Conservation (phyloP, 2,113 vertebrate genomes). For the Dinomys branickii region DNA sequence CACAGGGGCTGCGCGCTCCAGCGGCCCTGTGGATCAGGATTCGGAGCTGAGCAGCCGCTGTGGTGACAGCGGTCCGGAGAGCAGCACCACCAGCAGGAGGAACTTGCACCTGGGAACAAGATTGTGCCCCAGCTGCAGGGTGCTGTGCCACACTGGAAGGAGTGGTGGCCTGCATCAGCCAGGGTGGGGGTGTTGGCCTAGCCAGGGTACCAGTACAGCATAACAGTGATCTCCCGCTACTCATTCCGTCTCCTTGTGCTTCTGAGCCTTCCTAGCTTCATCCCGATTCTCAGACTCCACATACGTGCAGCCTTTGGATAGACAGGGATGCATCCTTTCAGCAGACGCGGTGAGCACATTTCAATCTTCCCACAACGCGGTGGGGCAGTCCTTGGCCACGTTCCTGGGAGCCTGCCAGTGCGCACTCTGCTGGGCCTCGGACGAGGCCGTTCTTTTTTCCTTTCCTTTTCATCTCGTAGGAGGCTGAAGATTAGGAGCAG, state of each 20-base stretch:
- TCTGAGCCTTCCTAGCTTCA: constrained; percentile 94
- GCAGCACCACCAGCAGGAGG: constrained; percentile 90
- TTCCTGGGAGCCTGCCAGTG: constrained; percentile 93
- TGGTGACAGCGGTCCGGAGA: constrained; percentile 92
- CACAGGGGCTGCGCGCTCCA: constrained; percentile 74
- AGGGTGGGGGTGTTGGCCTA: constrained; percentile 83
- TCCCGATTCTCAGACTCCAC: constrained; percentile 94
- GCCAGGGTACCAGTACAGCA: constrained; percentile 90
- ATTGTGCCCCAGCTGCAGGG: constrained; percentile 93
- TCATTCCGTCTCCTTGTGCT: constrained; percentile 95
- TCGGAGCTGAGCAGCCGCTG: constrained; percentile 96
- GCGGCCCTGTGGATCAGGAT: constrained; percentile 87
- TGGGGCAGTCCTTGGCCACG: constrained; percentile 97
- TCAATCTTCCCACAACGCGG: constrained; percentile 97
- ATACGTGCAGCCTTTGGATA: constrained; percentile 94
- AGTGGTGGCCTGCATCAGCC: constrained; percentile 89
- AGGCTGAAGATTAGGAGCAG: constrained; percentile 94
- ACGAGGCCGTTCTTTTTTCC: constrained; percentile 93
- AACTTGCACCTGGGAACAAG: constrained; percentile 92
- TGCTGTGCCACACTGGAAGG: constrained; percentile 82
- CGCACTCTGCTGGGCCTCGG: constrained; percentile 95
- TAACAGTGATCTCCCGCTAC: constrained; percentile 94
- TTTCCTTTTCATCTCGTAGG: constrained; percentile 82
- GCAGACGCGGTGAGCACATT: constrained; percentile 96
- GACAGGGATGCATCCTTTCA: constrained; percentile 92